A percentile compares a stretch with the other conserved stretches of the same genome.
These are phyloP conservation scores for Congeria kusceri DNA, from an alignment of 2,888 invertebrate genomes.

Conservation along the genomic window DNA sequence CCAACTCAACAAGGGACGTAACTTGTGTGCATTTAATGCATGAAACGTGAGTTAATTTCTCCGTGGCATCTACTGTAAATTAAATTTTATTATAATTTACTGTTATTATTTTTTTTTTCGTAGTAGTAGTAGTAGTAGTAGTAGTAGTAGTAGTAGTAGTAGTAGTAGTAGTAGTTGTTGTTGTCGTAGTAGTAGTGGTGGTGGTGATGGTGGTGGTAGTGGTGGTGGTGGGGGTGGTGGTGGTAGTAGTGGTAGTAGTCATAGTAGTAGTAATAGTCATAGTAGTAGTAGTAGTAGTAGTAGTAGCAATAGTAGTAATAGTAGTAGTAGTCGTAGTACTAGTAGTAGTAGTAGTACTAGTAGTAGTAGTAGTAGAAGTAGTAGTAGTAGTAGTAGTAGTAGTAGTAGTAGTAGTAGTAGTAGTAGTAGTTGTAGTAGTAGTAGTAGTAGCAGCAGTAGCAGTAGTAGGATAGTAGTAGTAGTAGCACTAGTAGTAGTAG, in stretches of 20 bases:
- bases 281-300: not conserved
- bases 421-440: conserved; percentile 17
- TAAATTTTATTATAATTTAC: no score
- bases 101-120: no score
- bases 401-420: conserved; percentile 18
- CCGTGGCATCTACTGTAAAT: no score
- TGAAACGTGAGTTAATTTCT: no score
- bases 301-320: not conserved
- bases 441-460: conserved; percentile 16
- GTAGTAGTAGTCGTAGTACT: no score
- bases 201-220: not conserved
- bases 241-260: conserved; percentile 9
- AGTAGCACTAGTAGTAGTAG: conserved; percentile 1
- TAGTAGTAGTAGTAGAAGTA: conserved; percentile 15
- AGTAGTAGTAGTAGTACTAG: conserved; percentile 8
- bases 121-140: no score
- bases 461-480: conserved; percentile 6
- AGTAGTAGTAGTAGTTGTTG: no score
- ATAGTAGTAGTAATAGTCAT: conserved; percentile 15
- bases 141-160: no score
- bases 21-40: no score
- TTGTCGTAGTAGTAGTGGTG: no score
- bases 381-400: conserved; percentile 22
- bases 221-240: not conserved
- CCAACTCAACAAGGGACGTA: no score